phyloP scores from a whole-genome alignment of 2,888 invertebrate genomes.

The Leucozona laternaria region DNA sequence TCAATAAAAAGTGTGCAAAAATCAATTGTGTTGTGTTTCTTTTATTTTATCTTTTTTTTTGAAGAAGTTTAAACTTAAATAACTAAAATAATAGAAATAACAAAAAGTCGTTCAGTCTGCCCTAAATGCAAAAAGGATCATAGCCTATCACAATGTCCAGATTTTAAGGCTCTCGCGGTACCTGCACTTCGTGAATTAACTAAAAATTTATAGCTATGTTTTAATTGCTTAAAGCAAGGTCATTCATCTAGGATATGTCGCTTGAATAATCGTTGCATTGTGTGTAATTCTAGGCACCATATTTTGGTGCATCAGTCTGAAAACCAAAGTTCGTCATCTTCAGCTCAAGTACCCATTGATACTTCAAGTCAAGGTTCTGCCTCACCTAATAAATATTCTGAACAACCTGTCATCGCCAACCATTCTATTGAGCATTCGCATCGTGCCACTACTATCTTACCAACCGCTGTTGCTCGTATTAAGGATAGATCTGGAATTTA shows the following conservation, averaged over 20 bases:
- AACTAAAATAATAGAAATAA: no score
- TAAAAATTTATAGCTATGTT: slow-evolving; percentile 2
- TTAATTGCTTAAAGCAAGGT: slow-evolving; percentile 13
- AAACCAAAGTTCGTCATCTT: background rate
- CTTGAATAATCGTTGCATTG: background rate
- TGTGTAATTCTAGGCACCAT: slow-evolving; percentile 29
- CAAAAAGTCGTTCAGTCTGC: background rate
- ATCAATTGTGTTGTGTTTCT: no score
- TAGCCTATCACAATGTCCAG: background rate
- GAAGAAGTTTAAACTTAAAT: no score
- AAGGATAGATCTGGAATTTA: no score
- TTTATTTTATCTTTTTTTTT: no score
- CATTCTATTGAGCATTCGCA: slow-evolving; percentile 7
- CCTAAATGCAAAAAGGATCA: slow-evolving; percentile 16
- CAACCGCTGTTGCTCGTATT: background rate
- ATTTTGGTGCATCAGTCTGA: background rate
- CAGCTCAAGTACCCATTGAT: no score
- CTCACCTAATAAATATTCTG: background rate
- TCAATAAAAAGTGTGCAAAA: no score
- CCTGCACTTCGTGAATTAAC: background rate
- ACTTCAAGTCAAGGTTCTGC: background rate
- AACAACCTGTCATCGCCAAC: slow-evolving; percentile 3
- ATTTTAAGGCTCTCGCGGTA: background rate
- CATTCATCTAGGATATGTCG: slow-evolving; percentile 16
- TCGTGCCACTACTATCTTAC: background rate